Base-by-base conservation (phyloP, 2,888 invertebrate species). In the Mayetiola destructor region DNA sequence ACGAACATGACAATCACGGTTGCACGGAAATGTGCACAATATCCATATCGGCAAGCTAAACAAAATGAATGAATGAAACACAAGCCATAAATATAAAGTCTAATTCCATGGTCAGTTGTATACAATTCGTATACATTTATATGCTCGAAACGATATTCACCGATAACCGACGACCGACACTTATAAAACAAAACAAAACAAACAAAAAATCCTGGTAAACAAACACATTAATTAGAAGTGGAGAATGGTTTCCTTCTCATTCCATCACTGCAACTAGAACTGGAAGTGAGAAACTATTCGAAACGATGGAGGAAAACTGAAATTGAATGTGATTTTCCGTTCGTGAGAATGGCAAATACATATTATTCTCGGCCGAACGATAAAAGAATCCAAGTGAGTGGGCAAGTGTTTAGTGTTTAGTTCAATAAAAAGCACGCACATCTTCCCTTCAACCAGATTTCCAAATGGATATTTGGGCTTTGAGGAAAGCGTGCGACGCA, bases 131-230 rank as follows among this genome's bases (percentile, higher is more conserved):
- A n/a, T n/a, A n/a, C n/a, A n/a, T n/a, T n/a, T n/a, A n/a, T n/a
- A n/a, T n/a, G n/a, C n/a, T n/a, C n/a, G n/a, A n/a, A n/a, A n/a
- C n/a, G n/a, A n/a, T n/a, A n/a, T n/a, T n/a, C n/a, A n/a, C n/a
- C n/a, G n/a, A n/a, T n/a, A n/a, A n/a, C n/a, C n/a, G n/a, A n/a
- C n/a, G n/a, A n/a, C n/a, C n/a, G n/a, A n/a, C n/a, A n/a, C n/a
- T n/a, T n/a, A n/a, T n/a, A n/a, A n/a, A n/a, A n/a, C n/a, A n/a
- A n/a, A n/a, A n/a, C n/a, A n/a, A n/a, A n/a, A n/a, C n/a, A n/a
- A 42, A 42, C 42, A 42, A 42, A 23, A 40, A 48, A 23, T 48
- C 14, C 48, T n/a, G n/a, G n/a, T n/a, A 27, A 48, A 27, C 48
- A 27, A 48, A 27, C 48, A 16, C 48, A 48, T 27, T 48, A 48